Evolutionary conservation across 2,888 invertebrate genomes (phyloP).

Genomic region (Anthophora plumipes): DNA sequence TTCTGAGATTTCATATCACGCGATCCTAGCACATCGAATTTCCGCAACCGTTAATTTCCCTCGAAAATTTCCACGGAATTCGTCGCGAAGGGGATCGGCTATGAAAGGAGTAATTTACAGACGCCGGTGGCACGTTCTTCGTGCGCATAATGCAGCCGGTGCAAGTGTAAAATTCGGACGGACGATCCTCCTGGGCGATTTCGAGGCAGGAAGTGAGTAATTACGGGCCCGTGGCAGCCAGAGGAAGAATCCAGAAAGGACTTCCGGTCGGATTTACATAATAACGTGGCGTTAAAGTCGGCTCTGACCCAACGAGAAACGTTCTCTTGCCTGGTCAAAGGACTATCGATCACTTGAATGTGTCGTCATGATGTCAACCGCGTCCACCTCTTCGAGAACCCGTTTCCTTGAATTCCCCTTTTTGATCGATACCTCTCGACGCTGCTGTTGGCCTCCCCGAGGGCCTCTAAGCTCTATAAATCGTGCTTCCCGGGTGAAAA

Average conservation of each 20-base stretch:
- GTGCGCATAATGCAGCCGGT: constrained; percentile 31
- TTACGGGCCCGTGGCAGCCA: constrained; percentile 38
- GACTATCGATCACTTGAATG: constrained; percentile 73
- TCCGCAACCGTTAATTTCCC: neutral
- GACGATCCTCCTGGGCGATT: constrained; percentile 4
- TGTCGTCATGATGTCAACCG: constrained; percentile 68
- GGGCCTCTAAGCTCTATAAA: constrained; percentile 35
- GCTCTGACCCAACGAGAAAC: neutral
- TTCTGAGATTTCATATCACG: no score
- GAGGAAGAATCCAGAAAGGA: constrained; percentile 62
- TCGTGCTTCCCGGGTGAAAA: constrained; percentile 18
- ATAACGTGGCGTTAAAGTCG: constrained; percentile 64
- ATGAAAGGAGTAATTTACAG: neutral
- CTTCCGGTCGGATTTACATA: constrained; percentile 76
- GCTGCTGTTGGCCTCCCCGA: constrained; percentile 5
- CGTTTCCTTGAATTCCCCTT: constrained; percentile 48
- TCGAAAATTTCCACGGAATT: neutral
- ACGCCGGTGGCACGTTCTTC: neutral
- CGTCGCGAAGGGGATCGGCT: neutral
- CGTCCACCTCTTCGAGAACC: constrained; percentile 53
- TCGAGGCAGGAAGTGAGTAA: constrained; percentile 57
- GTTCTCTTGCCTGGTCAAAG: constrained; percentile 35
- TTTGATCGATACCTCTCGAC: constrained; percentile 49
- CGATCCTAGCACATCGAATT: no score
- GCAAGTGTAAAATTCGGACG: constrained; percentile 37